Percentiles rank a stretch among this genome's conserved stretches.
Evolutionary conservation across 1,140 invertebrate genomes (phyloP).

Genomic region (Meloidogyne floridensis): DNA sequence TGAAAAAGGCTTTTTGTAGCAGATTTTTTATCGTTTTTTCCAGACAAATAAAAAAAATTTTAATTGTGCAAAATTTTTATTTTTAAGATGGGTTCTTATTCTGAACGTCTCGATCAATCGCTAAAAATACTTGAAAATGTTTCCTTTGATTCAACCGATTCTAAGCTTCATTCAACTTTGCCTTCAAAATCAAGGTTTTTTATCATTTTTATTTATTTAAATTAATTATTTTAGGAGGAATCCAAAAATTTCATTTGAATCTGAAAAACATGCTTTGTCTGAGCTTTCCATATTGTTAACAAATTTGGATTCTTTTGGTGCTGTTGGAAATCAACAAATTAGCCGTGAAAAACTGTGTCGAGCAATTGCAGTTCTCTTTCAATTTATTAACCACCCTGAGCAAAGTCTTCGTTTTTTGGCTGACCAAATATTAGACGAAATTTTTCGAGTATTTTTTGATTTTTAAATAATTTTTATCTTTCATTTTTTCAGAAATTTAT

Average conservation of each 20-base stretch:
- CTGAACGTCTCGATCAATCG: background rate
- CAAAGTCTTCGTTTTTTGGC: conserved; percentile 41
- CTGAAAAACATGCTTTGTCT: background rate
- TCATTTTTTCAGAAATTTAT: conserved; percentile 40
- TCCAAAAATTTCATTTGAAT: background rate
- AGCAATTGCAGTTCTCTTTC: conserved; percentile 6
- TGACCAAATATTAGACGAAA: conserved; percentile 38
- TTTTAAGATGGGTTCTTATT: background rate
- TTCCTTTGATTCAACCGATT: background rate
- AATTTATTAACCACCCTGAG: conserved; percentile 30
- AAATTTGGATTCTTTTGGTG: background rate
- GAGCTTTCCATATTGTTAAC: background rate
- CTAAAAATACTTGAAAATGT: background rate
- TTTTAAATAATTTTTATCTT: background rate
- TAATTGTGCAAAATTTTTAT: too few species aligned
- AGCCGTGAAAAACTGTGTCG: background rate
- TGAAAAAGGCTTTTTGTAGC: too few species aligned
- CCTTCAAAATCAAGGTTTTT: background rate
- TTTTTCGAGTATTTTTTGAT: conserved; percentile 34
- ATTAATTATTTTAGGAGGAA: background rate
- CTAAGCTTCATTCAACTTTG: background rate
- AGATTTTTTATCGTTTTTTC: too few species aligned
- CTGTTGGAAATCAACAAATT: background rate
- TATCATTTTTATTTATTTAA: background rate
- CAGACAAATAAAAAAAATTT: too few species aligned